Conservation (phyloP, 1,140 invertebrate genomes). For the Daktulosphaira vitifoliae region DNA sequence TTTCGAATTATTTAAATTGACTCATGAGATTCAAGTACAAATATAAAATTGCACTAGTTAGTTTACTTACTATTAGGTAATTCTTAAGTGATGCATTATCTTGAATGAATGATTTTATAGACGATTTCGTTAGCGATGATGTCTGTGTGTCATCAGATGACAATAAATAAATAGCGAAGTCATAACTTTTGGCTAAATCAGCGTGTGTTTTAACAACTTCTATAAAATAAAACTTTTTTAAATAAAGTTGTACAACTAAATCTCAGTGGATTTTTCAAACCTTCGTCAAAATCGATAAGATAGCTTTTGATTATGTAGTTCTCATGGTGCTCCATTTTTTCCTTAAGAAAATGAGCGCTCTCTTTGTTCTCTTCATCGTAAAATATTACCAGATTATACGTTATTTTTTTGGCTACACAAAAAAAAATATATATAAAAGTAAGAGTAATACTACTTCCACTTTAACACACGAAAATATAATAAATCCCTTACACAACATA, state of each 20-base stretch:
- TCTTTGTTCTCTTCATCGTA: slow-evolving; percentile 22
- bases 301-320: slow-evolving; percentile 1
- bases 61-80: slow-evolving; percentile 21
- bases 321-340: slow-evolving; percentile 18
- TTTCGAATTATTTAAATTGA: no score
- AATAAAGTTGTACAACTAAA: no score
- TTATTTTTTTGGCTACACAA: slow-evolving; percentile 12
- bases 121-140: not conserved
- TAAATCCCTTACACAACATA: slow-evolving; percentile 7
- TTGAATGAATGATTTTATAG: not conserved
- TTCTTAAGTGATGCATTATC: not conserved
- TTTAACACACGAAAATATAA: no score
- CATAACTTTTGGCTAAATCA: slow-evolving; percentile 1
- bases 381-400: not conserved
- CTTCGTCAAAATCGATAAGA: not conserved
- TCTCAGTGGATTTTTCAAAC: not conserved
- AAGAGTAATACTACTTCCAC: no score
- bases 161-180: slow-evolving; percentile 14
- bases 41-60: no score
- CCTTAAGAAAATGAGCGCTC: not conserved
- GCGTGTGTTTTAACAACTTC: slow-evolving; percentile 1
- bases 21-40: no score
- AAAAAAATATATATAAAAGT: not conserved
- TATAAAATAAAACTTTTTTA: not conserved
- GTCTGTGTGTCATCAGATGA: not conserved